Conservation (phyloP, 2,797 vertebrate species). For the Scolopax rusticola region DNA sequence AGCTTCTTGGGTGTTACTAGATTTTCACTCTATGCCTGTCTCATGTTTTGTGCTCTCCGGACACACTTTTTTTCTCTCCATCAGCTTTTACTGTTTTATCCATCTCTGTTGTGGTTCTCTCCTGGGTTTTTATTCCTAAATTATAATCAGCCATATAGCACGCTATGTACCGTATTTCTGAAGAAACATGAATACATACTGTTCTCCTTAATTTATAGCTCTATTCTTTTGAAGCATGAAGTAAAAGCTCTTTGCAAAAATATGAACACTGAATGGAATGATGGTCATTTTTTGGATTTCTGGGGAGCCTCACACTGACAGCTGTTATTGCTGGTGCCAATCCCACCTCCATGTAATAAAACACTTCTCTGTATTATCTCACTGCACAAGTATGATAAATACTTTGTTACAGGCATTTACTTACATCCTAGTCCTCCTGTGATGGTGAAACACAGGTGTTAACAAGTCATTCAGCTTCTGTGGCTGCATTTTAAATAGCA, state of each 20-base stretch:
- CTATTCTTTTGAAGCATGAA: neutral
- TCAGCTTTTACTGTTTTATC: neutral
- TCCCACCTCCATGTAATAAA: slow-evolving; percentile 49
- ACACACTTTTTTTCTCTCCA: neutral
- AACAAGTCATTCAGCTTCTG: slow-evolving; percentile 6
- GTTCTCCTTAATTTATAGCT: neutral
- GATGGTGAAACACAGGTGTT: slow-evolving; percentile 69
- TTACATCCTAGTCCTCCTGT: slow-evolving; percentile 30
- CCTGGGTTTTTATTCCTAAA: neutral
- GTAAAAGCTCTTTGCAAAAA: slow-evolving; percentile 18
- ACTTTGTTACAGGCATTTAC: slow-evolving; percentile 61
- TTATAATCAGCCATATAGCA: neutral
- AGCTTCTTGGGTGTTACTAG: neutral
- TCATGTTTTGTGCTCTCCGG: neutral
- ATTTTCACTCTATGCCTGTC: neutral
- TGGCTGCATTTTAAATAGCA: slow-evolving; percentile 38
- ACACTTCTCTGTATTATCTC: slow-evolving; percentile 65
- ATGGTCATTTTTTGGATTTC: slow-evolving; percentile 61
- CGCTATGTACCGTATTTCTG: neutral
- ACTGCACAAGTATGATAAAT: slow-evolving; percentile 69
- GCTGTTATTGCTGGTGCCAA: slow-evolving; percentile 60
- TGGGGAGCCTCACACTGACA: slow-evolving; percentile 42
- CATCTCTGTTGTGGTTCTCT: neutral
- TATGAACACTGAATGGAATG: neutral
- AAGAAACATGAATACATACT: neutral